A percentile compares a stretch with the other conserved stretches of the same genome.
Evolutionary conservation across 2,888 invertebrate species (phyloP).

Genomic region (Mongoloraphidia duomilia): DNA sequence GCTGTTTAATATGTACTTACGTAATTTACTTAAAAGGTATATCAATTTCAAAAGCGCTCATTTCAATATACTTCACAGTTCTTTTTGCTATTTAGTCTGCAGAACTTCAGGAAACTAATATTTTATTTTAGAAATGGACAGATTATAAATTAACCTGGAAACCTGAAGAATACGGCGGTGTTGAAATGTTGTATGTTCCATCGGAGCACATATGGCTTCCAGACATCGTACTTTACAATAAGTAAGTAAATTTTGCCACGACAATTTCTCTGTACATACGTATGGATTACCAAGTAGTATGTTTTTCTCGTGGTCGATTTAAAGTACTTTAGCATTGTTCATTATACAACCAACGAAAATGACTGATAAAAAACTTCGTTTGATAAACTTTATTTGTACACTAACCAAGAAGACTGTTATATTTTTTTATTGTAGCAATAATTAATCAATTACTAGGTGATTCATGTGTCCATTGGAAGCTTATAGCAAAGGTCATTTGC

Average conservation of each 20-base stretch:
- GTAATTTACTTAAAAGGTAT: not conserved
- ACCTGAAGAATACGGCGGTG: conserved; percentile 80
- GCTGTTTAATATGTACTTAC: not conserved
- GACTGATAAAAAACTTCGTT: too few species aligned
- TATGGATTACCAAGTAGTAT: too few species aligned
- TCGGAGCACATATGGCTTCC: conserved; percentile 96
- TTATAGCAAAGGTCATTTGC: too few species aligned
- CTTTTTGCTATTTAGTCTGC: not conserved
- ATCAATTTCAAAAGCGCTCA: not conserved
- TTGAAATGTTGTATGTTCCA: conserved; percentile 84
- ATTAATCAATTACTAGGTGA: too few species aligned
- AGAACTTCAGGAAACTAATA: not conserved
- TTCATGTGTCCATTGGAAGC: too few species aligned
- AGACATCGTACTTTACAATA: conserved; percentile 87
- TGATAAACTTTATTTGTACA: too few species aligned
- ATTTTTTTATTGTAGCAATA: too few species aligned
- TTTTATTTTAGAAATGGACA: conserved; percentile 62
- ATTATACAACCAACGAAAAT: too few species aligned
- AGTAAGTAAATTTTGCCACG: conserved; percentile 38
- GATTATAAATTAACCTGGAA: conserved; percentile 84
- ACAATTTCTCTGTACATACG: too few species aligned
- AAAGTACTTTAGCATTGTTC: too few species aligned
- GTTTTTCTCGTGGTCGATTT: too few species aligned
- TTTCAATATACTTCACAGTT: not conserved
- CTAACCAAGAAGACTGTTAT: too few species aligned